These are phyloP conservation scores for Stenolophus ochropezus DNA, from an alignment of 2,888 invertebrate species.

Conservation along the genomic window DNA sequence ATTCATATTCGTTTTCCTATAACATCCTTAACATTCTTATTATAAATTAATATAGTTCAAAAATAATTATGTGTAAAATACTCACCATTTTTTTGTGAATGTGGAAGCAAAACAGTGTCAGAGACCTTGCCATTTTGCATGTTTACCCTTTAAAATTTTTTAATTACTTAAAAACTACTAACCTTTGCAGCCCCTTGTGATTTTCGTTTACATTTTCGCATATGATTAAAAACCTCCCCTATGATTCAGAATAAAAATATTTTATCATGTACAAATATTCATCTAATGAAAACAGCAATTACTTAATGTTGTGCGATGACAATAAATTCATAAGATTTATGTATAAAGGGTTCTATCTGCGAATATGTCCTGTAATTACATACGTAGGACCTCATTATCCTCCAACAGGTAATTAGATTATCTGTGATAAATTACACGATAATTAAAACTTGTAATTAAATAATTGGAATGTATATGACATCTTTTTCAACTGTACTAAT, in stretches of 20 bases:
- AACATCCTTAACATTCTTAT: too few species aligned
- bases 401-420: constrained; percentile 55
- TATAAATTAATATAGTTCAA: too few species aligned
- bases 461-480: constrained; percentile 58
- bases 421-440: constrained; percentile 59
- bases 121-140: neutral
- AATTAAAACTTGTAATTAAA: constrained; percentile 60
- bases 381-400: constrained; percentile 53
- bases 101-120: too few species aligned
- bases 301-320: neutral
- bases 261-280: constrained; percentile 46
- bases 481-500: constrained; percentile 46
- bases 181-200: neutral
- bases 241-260: constrained; percentile 35
- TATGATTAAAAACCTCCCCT: constrained; percentile 24
- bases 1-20: too few species aligned
- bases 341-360: constrained; percentile 25
- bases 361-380: constrained; percentile 51
- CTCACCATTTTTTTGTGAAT: too few species aligned
- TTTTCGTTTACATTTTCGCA: neutral
- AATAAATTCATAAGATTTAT: constrained; percentile 50
- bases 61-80: too few species aligned
- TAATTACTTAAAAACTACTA: constrained; percentile 26
- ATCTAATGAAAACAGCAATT: constrained; percentile 31
- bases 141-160: neutral